Evolutionary conservation across 2,113 vertebrate species (phyloP).

Genomic region (Sinocyclocheilus grahami): DNA sequence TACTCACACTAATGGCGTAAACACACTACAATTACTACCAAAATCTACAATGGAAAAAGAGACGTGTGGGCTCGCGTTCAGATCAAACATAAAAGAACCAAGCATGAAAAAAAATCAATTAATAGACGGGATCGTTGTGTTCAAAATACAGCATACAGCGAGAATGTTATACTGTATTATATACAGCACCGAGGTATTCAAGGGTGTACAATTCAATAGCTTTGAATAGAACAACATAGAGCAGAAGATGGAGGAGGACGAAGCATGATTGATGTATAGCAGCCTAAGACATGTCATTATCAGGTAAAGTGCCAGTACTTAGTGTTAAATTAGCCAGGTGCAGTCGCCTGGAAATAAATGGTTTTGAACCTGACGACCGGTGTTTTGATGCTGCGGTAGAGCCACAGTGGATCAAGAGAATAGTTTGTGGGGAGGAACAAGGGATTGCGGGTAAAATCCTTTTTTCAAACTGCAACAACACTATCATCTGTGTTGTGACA

Average conservation of each 20-base stretch:
- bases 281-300: conserved; percentile 17
- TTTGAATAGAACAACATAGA: neutral
- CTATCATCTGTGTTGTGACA: neutral
- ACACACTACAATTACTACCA: neutral
- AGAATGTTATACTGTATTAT: neutral
- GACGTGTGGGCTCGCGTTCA: neutral
- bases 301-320: neutral
- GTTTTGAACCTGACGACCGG: neutral
- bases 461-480: neutral
- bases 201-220: neutral
- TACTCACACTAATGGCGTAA: neutral
- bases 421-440: neutral
- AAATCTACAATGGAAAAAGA: neutral
- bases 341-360: neutral
- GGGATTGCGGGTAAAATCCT: neutral
- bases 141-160: neutral
- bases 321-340: neutral
- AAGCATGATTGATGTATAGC: conserved; percentile 20
- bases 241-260: neutral
- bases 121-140: no score
- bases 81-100: no score
- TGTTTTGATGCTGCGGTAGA: neutral
- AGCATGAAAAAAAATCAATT: no score
- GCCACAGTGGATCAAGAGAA: neutral
- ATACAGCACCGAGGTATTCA: neutral